Conservation (phyloP, 2,113 vertebrate genomes). For the Rhinopomastus cyanomelas region DNA sequence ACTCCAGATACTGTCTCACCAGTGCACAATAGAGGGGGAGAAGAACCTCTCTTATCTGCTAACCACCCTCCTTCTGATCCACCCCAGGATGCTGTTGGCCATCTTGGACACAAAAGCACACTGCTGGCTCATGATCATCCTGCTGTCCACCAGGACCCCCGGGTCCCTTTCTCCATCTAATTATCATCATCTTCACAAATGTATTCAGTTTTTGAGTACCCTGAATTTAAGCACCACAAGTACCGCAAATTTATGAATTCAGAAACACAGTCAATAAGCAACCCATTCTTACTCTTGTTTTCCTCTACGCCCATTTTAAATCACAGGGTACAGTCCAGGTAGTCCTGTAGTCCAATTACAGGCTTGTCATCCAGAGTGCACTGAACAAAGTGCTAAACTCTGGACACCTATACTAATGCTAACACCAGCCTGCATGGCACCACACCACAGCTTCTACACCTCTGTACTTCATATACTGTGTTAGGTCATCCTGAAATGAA, state of each 20-base stretch:
- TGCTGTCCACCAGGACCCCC: no score
- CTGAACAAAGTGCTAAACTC: background rate
- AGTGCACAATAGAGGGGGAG: no score
- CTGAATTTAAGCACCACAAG: background rate
- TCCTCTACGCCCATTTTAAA: background rate
- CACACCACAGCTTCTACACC: background rate
- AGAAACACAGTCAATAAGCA: background rate
- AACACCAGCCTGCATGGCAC: no score
- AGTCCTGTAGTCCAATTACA: no score
- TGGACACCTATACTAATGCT: background rate
- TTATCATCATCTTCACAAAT: background rate
- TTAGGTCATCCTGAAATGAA: background rate
- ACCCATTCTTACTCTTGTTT: background rate
- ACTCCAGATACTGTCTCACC: no score
- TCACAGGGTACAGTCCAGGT: background rate
- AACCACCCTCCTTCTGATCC: no score
- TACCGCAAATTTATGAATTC: background rate
- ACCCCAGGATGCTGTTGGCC: no score
- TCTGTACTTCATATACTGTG: background rate
- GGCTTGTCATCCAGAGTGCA: no score
- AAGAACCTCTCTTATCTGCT: no score
- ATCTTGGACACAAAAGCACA: no score
- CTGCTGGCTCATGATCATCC: no score
- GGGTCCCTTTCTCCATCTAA: no score
- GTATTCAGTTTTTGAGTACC: background rate